These are phyloP conservation scores for Chelon auratus DNA, from an alignment of 2,797 vertebrate species.

Conservation along the genomic window DNA sequence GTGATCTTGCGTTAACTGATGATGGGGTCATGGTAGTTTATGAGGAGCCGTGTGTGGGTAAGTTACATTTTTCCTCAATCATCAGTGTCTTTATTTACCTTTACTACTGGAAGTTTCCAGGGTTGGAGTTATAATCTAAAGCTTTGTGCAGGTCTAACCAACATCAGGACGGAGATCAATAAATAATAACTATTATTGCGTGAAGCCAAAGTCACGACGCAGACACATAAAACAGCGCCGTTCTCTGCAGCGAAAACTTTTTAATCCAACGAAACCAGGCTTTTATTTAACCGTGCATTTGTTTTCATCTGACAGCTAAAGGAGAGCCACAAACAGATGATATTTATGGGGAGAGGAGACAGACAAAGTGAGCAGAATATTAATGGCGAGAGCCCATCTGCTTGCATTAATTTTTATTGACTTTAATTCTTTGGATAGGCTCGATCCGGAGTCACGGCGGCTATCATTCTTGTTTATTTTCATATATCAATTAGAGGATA, in stretches of 20 bases:
- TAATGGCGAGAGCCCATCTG: slow-evolving; percentile 80
- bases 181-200: too few relatives aligned
- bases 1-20: too few relatives aligned
- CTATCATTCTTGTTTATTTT: slow-evolving; percentile 80
- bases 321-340: slow-evolving; percentile 76
- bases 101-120: too few relatives aligned
- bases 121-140: too few relatives aligned
- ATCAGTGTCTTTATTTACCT: too few relatives aligned
- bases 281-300: slow-evolving; percentile 50
- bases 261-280: slow-evolving; percentile 75
- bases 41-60: too few relatives aligned
- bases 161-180: too few relatives aligned
- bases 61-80: too few relatives aligned
- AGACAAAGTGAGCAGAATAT: slow-evolving; percentile 75
- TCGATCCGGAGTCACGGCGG: slow-evolving; percentile 64
- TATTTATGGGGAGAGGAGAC: slow-evolving; percentile 65
- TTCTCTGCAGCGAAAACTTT: slow-evolving; percentile 34
- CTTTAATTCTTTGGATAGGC: slow-evolving; percentile 80
- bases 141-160: too few relatives aligned
- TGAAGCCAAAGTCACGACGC: too few relatives aligned
- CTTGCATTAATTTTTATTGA: slow-evolving; percentile 80
- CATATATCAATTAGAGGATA: slow-evolving; percentile 80
- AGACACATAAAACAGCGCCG: too few relatives aligned
- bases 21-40: too few relatives aligned
- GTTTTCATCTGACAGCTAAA: slow-evolving; percentile 64